A percentile compares a stretch with the other conserved stretches of the same genome.
phyloP scores from a whole-genome alignment of 2,888 invertebrate genomes.

The Adineta ricciae region DNA sequence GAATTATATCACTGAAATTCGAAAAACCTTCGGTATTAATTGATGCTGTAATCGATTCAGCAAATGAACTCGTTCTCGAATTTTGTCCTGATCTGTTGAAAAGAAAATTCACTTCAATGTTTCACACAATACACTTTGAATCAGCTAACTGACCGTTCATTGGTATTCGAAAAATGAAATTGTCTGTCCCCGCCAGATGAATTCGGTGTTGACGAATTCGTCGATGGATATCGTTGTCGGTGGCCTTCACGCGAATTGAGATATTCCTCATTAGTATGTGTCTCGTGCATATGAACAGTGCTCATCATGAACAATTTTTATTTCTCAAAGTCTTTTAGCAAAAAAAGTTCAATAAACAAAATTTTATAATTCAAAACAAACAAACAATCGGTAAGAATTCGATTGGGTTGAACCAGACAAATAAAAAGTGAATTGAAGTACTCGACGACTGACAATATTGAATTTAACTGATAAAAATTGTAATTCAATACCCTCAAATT shows the following conservation, averaged over 20 bases:
- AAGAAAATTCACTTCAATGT: too few relatives aligned
- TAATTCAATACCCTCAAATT: too few relatives aligned
- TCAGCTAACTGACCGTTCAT: not conserved
- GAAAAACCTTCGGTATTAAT: not conserved
- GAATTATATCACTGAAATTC: not conserved
- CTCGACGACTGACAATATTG: not conserved
- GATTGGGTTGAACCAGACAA: not conserved
- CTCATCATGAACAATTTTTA: not conserved
- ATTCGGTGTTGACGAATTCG: conserved; percentile 6
- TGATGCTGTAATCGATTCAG: not conserved
- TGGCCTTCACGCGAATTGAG: not conserved
- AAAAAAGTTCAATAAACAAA: not conserved
- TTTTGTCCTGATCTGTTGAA: not conserved
- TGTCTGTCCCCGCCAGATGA: not conserved
- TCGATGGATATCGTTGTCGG: not conserved
- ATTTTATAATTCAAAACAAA: not conserved
- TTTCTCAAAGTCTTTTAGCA: not conserved
- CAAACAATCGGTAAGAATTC: not conserved
- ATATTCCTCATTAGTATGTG: not conserved
- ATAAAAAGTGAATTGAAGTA: not conserved
- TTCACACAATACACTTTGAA: too few relatives aligned
- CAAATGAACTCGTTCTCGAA: not conserved
- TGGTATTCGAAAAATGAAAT: not conserved
- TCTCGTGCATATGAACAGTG: not conserved
- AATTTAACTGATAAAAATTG: not conserved